Percentiles rank a stretch among this genome's conserved stretches.
Conservation (phyloP, 2,113 vertebrate species). For the Pedetes capensis region DNA sequence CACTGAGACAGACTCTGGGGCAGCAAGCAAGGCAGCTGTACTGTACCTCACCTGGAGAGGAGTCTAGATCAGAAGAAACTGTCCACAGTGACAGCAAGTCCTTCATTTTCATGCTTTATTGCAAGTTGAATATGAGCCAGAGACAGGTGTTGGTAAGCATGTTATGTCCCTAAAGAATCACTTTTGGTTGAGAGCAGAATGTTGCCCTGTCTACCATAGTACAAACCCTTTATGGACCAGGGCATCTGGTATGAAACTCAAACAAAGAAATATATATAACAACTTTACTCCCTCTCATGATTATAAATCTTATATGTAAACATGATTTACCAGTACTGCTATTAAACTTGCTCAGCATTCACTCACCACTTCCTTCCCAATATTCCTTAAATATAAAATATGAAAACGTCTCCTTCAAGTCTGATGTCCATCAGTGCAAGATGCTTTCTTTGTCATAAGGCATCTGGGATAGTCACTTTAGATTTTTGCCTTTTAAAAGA, state of each 20-base stretch:
- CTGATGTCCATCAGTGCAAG: constrained; percentile 84
- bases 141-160: constrained; percentile 68
- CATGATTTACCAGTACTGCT: constrained; percentile 67
- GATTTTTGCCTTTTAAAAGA: constrained; percentile 81
- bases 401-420: constrained; percentile 75
- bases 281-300: constrained; percentile 28
- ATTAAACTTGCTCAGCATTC: constrained; percentile 59
- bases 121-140: constrained; percentile 60
- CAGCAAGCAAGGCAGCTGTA: too few relatives aligned
- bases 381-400: constrained; percentile 77
- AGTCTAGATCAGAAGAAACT: constrained; percentile 36
- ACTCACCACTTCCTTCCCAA: background rate
- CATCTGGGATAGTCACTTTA: constrained; percentile 78
- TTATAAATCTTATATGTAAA: constrained; percentile 70
- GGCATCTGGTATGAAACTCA: constrained; percentile 44
- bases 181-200: constrained; percentile 36
- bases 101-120: constrained; percentile 78
- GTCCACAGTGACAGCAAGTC: constrained; percentile 56
- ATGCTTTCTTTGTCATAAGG: constrained; percentile 85
- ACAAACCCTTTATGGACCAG: constrained; percentile 51
- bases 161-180: constrained; percentile 57
- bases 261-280: constrained; percentile 51
- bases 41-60: background rate
- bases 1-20: fast-evolving
- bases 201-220: constrained; percentile 49